Percentiles rank a stretch among this genome's conserved stretches.
Conservation (phyloP, 2,113 vertebrate genomes). For the Oenanthe melanoleuca region DNA sequence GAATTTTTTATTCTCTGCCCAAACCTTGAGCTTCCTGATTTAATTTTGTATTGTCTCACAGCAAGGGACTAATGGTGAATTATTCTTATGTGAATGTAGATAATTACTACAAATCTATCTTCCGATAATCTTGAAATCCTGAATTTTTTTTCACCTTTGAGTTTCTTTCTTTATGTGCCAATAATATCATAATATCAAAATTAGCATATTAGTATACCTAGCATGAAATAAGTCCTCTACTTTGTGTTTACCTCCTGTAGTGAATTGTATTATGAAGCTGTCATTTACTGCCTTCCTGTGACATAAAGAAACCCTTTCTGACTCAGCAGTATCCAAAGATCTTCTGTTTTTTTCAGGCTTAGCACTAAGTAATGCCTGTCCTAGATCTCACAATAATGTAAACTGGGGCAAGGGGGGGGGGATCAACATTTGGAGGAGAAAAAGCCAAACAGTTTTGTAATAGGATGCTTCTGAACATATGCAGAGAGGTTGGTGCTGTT, state of each 20-base stretch:
- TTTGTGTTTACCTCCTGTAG: not conserved
- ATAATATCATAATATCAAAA: not conserved
- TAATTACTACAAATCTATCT: not conserved
- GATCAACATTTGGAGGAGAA: not conserved
- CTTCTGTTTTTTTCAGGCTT: not conserved
- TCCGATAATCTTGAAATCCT: not conserved
- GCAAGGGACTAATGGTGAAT: not conserved
- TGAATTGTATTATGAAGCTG: slow-evolving; percentile 3
- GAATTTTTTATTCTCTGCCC: not conserved
- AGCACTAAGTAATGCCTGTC: not conserved
- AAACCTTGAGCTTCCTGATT: not conserved
- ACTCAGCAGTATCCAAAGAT: not conserved
- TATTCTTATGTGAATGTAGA: not conserved
- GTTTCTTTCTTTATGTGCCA: not conserved
- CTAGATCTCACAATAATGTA: not conserved
- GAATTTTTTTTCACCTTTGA: not conserved
- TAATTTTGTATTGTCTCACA: not conserved
- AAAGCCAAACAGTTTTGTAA: not conserved
- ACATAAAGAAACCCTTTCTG: not conserved
- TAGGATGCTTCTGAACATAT: not conserved
- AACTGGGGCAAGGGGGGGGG: not conserved
- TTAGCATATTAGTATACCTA: not conserved
- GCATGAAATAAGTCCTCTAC: not conserved
- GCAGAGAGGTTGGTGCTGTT: not conserved
- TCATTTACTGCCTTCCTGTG: not conserved